Evolutionary conservation across 2,797 vertebrate species (phyloP), one percentile per base, ranked within the genome.

Genomic region (Pangasius macronema): DNA sequence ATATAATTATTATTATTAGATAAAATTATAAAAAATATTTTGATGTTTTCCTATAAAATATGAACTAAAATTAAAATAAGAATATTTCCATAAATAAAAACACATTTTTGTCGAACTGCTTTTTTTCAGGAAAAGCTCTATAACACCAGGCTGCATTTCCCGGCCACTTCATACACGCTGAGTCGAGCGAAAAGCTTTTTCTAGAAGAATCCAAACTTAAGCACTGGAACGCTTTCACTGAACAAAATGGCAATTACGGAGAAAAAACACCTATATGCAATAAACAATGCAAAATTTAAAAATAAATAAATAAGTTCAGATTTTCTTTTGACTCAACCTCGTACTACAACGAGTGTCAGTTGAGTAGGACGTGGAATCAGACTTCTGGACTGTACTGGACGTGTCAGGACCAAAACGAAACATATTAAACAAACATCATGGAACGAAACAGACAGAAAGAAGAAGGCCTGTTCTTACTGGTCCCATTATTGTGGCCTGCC

Each of bases 401-500:
- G 7, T 18, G 4, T n/a, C n/a, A 30, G 75, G 22, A 79, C 18
- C 1, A 13, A 13, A 39, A 14, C 6, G 11, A n/a, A 57, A 75
- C 16, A 10, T 10, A 85, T 46, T 6, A 30, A 55, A 80, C 7
- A 85, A 55, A 20, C 7, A n/a, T 49, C 30, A 82, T 46, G 1
- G 16, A 73, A 16, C 57, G 53, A 22, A 49, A 65, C 36, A 30
- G 36, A 65, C 27, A 49, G 59, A 87, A 63, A 42, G 18, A 61
- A 36, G 0, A 51, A 16, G 20, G 24, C 13, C 4, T 67, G 18
- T 86, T 82, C 95, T 95, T 92, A 96, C 95, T 91, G 95, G 95
- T 93, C 95, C 95, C 82, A 93, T 94, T 92, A 96, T 96, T 85
- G 94, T 95, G 24, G 95, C 95, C 90, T 96, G 95, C 95, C 95